Conservation (phyloP, 2,113 vertebrate genomes). For the Camelus bactrianus region DNA sequence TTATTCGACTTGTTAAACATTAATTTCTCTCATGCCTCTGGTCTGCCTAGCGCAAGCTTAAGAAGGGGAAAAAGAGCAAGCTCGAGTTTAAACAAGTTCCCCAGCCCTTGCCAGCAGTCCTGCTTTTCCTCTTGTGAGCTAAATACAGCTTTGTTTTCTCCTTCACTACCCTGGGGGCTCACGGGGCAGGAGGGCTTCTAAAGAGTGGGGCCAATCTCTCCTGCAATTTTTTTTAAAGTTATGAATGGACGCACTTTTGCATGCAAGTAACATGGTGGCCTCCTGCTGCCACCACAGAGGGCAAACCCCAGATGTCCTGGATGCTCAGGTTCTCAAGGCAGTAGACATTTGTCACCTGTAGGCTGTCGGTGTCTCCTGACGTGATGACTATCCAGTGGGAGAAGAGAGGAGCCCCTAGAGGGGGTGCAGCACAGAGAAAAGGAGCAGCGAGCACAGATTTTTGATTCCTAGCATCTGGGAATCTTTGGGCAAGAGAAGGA, state of each 20-base stretch:
- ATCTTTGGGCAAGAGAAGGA: not conserved
- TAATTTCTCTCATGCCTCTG: slow-evolving; percentile 63
- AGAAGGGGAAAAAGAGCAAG: not conserved
- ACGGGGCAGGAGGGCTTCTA: not conserved
- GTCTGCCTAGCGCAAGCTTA: not conserved
- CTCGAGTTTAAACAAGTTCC: slow-evolving; percentile 5
- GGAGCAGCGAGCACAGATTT: not conserved
- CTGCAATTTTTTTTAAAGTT: not conserved
- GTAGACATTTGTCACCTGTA: not conserved
- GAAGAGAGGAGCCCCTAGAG: not conserved
- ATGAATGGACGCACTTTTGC: not conserved
- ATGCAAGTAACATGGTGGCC: not conserved
- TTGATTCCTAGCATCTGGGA: not conserved
- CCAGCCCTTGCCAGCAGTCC: not conserved
- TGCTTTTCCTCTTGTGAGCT: not conserved
- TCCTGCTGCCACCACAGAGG: not conserved
- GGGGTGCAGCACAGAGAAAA: not conserved
- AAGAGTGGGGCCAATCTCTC: not conserved
- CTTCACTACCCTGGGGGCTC: not conserved
- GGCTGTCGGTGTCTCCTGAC: not conserved
- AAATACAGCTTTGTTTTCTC: not conserved
- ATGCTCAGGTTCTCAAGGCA: not conserved
- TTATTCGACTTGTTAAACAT: slow-evolving; percentile 74
- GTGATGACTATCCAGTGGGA: not conserved
- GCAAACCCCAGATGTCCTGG: not conserved